Evolutionary conservation across 1,140 invertebrate species (phyloP).

Genomic region (Anastrepha ludens): DNA sequence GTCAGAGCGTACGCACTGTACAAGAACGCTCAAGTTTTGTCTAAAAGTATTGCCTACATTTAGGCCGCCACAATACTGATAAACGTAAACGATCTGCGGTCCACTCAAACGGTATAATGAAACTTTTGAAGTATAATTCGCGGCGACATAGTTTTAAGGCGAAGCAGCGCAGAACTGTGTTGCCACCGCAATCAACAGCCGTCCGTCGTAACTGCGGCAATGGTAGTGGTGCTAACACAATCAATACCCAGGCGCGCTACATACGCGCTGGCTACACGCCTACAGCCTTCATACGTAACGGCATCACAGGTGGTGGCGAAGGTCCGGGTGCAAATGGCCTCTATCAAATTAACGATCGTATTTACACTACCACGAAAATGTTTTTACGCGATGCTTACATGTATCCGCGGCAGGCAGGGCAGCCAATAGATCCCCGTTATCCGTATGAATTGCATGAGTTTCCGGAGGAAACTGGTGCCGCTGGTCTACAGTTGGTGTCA

Average conservation of each 20-base stretch:
- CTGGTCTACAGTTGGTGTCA: constrained; percentile 67
- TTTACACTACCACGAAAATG: constrained; percentile 72
- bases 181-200: constrained; percentile 46
- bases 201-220: not conserved
- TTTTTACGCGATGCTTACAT: constrained; percentile 71
- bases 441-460: constrained; percentile 71
- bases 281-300: constrained; percentile 68
- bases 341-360: constrained; percentile 70
- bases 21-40: not conserved
- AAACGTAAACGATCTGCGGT: not conserved
- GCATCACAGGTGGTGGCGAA: constrained; percentile 68
- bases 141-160: constrained; percentile 70
- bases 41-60: constrained; percentile 8
- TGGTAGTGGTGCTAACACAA: not conserved
- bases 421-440: constrained; percentile 70
- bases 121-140: constrained; percentile 65
- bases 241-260: constrained; percentile 56
- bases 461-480: constrained; percentile 68
- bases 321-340: constrained; percentile 69
- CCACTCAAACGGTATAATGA: constrained; percentile 54
- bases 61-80: not conserved
- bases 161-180: constrained; percentile 64
- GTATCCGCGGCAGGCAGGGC: constrained; percentile 71
- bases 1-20: not conserved
- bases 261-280: constrained; percentile 66